Conservation (phyloP, 2,113 vertebrate genomes). For the Edolisoma coerulescens region DNA sequence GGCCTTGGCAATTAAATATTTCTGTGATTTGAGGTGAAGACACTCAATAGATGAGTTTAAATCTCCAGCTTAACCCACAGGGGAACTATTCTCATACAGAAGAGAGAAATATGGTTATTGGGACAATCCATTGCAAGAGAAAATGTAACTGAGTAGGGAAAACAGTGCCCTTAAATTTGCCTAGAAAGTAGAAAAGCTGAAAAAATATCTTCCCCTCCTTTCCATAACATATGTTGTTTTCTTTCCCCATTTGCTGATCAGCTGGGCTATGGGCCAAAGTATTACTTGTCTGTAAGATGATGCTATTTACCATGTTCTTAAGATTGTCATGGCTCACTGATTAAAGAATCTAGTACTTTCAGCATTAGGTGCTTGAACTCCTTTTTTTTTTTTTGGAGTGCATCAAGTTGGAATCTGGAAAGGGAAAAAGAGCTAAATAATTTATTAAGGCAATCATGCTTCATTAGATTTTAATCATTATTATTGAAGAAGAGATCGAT, state of each 20-base stretch:
- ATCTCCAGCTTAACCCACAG: neutral
- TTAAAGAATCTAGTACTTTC: neutral
- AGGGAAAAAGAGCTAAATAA: neutral
- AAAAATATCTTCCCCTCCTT: neutral
- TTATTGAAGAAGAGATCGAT: slow-evolving; percentile 39
- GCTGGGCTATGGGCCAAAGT: neutral
- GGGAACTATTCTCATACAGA: neutral
- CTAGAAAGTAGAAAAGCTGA: neutral
- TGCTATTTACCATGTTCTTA: neutral
- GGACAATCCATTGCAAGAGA: neutral
- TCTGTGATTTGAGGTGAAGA: neutral
- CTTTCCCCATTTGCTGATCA: neutral
- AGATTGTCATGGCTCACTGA: neutral
- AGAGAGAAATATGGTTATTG: neutral
- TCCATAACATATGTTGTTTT: neutral
- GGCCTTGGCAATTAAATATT: neutral
- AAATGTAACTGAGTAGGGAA: neutral
- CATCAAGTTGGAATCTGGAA: neutral
- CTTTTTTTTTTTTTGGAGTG: neutral
- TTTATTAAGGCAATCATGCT: slow-evolving; percentile 33
- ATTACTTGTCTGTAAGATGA: neutral
- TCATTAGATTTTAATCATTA: slow-evolving; percentile 45
- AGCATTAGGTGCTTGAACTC: neutral
- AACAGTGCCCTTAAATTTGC: neutral
- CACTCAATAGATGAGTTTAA: neutral